phyloP scores from a whole-genome alignment of 2,797 vertebrate genomes.

The Lithobates sylvaticus region DNA sequence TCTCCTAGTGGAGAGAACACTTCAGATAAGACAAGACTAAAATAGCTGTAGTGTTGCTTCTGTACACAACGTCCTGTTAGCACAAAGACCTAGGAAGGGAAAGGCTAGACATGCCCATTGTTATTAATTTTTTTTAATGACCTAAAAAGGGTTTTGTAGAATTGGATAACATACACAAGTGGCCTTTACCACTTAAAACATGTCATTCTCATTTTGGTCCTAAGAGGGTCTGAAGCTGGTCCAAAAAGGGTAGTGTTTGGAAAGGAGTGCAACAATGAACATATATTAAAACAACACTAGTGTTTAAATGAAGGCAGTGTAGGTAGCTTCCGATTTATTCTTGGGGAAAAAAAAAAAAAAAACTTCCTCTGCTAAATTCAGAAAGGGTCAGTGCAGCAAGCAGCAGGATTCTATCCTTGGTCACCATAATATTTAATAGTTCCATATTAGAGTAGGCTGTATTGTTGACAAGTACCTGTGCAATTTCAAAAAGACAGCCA shows the following conservation, averaged over 20 bases:
- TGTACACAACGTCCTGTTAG: neutral
- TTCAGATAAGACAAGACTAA: neutral
- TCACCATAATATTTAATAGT: neutral
- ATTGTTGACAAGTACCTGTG: neutral
- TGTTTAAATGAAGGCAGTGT: conserved; percentile 24
- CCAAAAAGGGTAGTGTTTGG: neutral
- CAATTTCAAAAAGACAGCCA: neutral
- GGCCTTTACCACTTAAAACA: neutral
- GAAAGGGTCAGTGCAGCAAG: conserved; percentile 2
- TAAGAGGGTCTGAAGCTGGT: conserved; percentile 20
- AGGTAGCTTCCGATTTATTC: neutral
- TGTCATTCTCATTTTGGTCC: conserved; percentile 51
- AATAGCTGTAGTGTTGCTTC: conserved; percentile 32
- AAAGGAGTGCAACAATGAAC: conserved; percentile 20
- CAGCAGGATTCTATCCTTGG: neutral
- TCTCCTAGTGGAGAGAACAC: neutral
- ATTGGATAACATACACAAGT: conserved; percentile 29
- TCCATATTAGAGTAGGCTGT: neutral
- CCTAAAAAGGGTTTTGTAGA: conserved; percentile 1
- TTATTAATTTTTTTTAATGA: neutral
- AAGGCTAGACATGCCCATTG: neutral
- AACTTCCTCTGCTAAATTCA: neutral
- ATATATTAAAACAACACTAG: conserved; percentile 3
- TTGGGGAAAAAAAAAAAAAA: neutral
- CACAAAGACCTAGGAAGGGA: neutral